A percentile compares a stretch with the other conserved stretches of the same genome.
Evolutionary conservation across 2,797 vertebrate species (phyloP).

Genomic region (Zalophus californianus): DNA sequence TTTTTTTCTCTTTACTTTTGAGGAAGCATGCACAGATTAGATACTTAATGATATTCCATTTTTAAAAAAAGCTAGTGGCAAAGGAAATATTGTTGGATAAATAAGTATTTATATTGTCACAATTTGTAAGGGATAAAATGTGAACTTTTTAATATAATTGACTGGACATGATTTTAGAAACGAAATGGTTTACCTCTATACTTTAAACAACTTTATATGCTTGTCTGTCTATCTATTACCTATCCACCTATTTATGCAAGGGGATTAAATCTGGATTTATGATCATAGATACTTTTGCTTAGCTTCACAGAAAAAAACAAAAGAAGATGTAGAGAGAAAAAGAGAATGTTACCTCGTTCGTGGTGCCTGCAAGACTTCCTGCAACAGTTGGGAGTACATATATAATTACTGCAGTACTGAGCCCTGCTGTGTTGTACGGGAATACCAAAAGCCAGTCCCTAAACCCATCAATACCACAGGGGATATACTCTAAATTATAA

Average conservation of each 20-base stretch:
- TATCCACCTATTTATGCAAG: neutral
- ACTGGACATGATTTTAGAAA: neutral
- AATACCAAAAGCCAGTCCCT: neutral
- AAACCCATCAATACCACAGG: accelerated
- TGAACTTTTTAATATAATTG: neutral
- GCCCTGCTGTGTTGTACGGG: constrained; percentile 61
- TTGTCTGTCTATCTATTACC: neutral
- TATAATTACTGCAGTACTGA: neutral
- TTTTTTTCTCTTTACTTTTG: neutral
- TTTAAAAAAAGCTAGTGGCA: neutral
- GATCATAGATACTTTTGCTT: constrained; percentile 4
- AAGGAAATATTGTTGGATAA: neutral
- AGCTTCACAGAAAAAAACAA: constrained; percentile 57
- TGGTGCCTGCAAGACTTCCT: constrained; percentile 67
- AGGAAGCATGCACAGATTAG: neutral
- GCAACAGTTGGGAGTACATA: constrained; percentile 54
- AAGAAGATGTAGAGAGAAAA: neutral
- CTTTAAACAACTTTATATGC: neutral
- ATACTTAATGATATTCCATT: neutral
- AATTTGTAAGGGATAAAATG: neutral
- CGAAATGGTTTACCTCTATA: neutral
- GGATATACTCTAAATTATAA: accelerated
- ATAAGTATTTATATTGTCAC: neutral
- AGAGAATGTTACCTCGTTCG: constrained; percentile 50
- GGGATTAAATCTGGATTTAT: constrained; percentile 12